Evolutionary conservation across 2,797 vertebrate species (phyloP).

Genomic region (Pelobates cultripes): DNA sequence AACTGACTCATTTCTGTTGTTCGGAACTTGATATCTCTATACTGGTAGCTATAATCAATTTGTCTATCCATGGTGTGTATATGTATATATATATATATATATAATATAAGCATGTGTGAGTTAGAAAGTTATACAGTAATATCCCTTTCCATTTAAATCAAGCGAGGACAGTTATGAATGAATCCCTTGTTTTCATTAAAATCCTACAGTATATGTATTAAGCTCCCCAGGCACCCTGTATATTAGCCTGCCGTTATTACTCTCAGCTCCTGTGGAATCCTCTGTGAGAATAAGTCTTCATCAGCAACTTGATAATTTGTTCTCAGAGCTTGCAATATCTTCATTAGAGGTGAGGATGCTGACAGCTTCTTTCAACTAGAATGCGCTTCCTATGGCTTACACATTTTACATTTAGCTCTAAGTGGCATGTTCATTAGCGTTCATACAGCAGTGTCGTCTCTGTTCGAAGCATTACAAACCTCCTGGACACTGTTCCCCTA

Average conservation of each 20-base stretch:
- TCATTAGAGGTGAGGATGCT: constrained; percentile 37
- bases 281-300: constrained; percentile 6
- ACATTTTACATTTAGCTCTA: constrained; percentile 28
- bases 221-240: background rate
- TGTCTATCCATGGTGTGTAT: no score
- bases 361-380: constrained; percentile 32
- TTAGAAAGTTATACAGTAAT: no score
- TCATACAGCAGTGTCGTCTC: background rate
- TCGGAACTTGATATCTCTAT: no score
- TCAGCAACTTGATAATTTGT: constrained; percentile 18
- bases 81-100: no score
- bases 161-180: background rate
- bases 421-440: constrained; percentile 36
- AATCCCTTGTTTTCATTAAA: background rate
- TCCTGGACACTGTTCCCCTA: constrained; percentile 13
- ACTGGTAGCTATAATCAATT: no score
- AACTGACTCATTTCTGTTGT: no score
- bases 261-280: constrained; percentile 10
- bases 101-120: no score
- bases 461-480: constrained; percentile 14
- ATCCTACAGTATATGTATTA: background rate
- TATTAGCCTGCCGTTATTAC: constrained; percentile 10
- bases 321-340: constrained; percentile 8
- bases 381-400: constrained; percentile 44
- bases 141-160: background rate